Evolutionary conservation across 2,888 invertebrate species (phyloP).

Genomic region (Cephus nigrinus): DNA sequence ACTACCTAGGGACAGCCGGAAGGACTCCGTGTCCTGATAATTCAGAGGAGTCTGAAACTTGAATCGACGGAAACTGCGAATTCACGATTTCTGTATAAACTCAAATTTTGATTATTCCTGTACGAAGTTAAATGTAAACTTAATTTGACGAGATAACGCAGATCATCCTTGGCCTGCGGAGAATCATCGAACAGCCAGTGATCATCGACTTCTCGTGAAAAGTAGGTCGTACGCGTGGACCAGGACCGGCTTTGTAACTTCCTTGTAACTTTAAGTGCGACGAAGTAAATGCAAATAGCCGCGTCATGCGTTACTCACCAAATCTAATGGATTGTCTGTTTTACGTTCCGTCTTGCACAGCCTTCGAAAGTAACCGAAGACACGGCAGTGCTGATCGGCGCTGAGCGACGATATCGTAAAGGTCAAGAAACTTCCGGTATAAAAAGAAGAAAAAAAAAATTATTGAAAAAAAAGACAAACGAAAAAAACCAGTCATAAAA

Average conservation of each 20-base stretch:
- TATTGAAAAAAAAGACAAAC: no score
- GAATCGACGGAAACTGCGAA: not conserved
- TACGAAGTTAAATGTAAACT: not conserved
- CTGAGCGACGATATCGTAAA: not conserved
- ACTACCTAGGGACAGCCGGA: not conserved
- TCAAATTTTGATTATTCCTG: not conserved
- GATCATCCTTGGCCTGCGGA: not conserved
- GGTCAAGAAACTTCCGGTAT: not conserved
- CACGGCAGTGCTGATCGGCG: not conserved
- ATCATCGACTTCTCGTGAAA: not conserved
- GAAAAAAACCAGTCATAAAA: not conserved
- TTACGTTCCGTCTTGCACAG: not conserved
- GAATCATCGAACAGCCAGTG: not conserved
- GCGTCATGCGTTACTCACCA: not conserved
- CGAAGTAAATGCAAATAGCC: not conserved
- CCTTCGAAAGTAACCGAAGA: not conserved
- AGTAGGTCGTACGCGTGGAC: not conserved
- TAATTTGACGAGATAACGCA: not conserved
- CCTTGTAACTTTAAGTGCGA: not conserved
- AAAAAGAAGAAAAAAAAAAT: not conserved
- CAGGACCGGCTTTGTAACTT: not conserved
- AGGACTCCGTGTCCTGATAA: not conserved
- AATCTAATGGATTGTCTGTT: slow-evolving; percentile 5
- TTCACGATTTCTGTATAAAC: not conserved
- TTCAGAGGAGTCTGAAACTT: not conserved